Evolutionary conservation across 2,888 invertebrate genomes (phyloP).

Genomic region (Lepidocyrtoides sp.): DNA sequence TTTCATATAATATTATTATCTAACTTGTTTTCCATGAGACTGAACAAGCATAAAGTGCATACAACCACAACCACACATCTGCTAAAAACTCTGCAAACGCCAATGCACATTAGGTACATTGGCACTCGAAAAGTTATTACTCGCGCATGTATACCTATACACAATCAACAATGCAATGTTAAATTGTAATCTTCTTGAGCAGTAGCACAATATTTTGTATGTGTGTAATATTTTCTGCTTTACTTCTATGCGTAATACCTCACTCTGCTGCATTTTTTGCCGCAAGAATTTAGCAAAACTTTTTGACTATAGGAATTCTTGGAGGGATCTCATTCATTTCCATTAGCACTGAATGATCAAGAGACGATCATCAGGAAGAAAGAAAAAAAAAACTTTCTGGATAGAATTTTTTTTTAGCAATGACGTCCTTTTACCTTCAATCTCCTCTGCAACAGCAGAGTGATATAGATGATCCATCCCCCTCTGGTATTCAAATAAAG

Average conservation of each 20-base stretch:
- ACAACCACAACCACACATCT: too few relatives aligned
- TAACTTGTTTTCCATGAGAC: not conserved
- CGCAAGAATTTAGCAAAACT: not conserved
- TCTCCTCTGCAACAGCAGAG: not conserved
- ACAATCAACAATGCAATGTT: not conserved
- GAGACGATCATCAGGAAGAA: not conserved
- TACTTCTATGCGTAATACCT: not conserved
- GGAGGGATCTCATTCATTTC: slow-evolving; percentile 52
- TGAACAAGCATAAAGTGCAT: too few relatives aligned
- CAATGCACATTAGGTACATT: not conserved
- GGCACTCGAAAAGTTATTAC: not conserved
- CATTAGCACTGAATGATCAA: not conserved
- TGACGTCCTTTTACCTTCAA: not conserved
- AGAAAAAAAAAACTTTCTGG: not conserved
- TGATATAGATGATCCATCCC: too few relatives aligned
- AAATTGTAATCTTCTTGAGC: not conserved
- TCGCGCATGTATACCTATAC: too few relatives aligned
- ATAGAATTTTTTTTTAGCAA: not conserved
- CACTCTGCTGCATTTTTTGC: not conserved
- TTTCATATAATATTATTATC: not conserved
- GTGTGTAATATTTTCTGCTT: not conserved
- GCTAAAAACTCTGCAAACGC: slow-evolving; percentile 18
- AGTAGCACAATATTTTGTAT: too few relatives aligned
- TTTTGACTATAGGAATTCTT: not conserved
- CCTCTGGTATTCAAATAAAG: not conserved